phyloP scores from a whole-genome alignment of 2,113 vertebrate genomes.

The Carettochelys insculpta region DNA sequence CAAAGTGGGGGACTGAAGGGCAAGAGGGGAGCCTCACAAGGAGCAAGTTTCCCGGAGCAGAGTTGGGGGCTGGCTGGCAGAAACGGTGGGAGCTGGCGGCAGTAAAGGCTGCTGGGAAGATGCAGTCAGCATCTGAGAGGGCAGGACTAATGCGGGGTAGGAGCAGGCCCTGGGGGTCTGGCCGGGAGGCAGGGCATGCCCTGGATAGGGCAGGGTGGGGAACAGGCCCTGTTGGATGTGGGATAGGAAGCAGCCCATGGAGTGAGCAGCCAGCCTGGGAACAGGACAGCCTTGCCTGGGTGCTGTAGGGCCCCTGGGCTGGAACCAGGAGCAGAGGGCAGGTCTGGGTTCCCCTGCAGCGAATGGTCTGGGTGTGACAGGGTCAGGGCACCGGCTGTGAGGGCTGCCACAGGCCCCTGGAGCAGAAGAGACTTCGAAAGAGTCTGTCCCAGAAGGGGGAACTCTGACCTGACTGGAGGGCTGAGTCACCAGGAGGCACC shows the following conservation, averaged over 20 bases:
- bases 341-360: neutral
- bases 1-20: neutral
- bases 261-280: neutral
- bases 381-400: neutral
- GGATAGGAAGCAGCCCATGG: neutral
- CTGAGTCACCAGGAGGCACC: neutral
- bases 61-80: neutral
- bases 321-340: neutral
- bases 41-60: too few species aligned
- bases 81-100: neutral
- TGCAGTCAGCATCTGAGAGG: neutral
- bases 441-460: neutral
- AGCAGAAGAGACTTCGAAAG: neutral
- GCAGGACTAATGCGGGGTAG: neutral
- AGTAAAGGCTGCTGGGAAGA: neutral
- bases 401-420: too few species aligned
- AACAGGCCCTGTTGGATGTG: neutral
- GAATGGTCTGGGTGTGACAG: neutral
- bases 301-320: neutral
- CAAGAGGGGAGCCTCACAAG: neutral
- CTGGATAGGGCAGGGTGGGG: too few species aligned
- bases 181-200: neutral
- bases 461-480: neutral
- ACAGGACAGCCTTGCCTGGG: neutral
- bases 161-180: too few species aligned